Evolutionary conservation across 2,113 vertebrate genomes (phyloP), one percentile per base, ranked within the genome.

Genomic region (Hyaena hyaena): DNA sequence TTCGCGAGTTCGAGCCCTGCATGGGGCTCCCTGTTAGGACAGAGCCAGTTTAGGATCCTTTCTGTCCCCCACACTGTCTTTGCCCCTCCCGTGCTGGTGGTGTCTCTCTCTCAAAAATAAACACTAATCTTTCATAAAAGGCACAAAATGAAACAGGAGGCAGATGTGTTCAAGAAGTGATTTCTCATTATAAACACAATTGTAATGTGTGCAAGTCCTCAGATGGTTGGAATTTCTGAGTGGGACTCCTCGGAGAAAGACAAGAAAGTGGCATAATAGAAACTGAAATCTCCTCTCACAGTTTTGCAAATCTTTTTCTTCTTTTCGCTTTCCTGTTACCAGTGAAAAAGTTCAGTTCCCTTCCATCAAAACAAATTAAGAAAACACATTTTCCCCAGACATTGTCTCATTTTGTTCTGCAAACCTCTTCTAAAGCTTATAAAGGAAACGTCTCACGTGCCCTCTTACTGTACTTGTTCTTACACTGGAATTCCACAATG

Each of bases 401-500:
- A 50, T 82, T 35, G 19, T 16, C 2, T 81, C 31, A 24, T 69
- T 90, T 88, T 77, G 4, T 33, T 35, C 12, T 26, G 16, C 3
- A 65, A 58, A 45, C 53, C 5, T 81, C 17, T 90, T 88, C 4
- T 4, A 43, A 77, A 85, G 58, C 26, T 8, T 43, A 66, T 61
- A 85, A 14, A 55, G 5, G 2, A 3, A 9, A 53, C 2, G 0
- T 61, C 12, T n/a, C 71, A 24, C 3, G 16, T 61, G 8, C 1
- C 6, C 7, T 58, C 9, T 48, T 35, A 48, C 16, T 45, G 35
- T 33, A 9, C 33, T 33, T 23, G 26, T 61, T 71, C 12, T 45
- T n/a, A 35, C 1, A 50, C 8, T 69, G 23, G 31, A 90, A 95
- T 80, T 81, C 76, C 2, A 5, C 73, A 73, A 21, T 53, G 61